Evolutionary conservation across 1,140 invertebrate genomes (phyloP), one percentile per base, ranked within the genome.

Genomic region (Scaptodrosophila lebanonensis): DNA sequence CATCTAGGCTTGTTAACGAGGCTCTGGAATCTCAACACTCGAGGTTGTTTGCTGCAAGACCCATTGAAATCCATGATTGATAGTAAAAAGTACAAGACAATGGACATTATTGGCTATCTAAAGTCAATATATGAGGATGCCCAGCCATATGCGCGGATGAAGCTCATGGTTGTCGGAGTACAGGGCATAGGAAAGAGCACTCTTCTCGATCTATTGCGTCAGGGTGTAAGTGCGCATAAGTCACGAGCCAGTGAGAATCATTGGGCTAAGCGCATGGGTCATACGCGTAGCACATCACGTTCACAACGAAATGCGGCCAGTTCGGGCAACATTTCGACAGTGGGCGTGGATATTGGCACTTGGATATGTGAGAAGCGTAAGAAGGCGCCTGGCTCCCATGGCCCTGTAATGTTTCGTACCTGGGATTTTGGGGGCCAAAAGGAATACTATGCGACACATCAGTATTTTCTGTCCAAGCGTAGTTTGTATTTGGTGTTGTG

Each of bases 361-460:
- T 99, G 94, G 96, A 89, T 94, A 5, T 97, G 95, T 87, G 97
- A 98, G 83, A 95, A 95, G 73, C 90, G 93, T 29, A 88, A 90
- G 36, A 86, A 87, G 25, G 86, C 88, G 5, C 69, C 58, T 0
- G 92, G 92, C 6, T 91, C 91, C 1, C 91, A 94, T 60, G 97
- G 97, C 0, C 92, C 96, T 0, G 93, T 99, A 35, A 93, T 95
- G n/a, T 99, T 99, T 88, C 89, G 97, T 49, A 99, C 97, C 0
- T 99, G 98, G 98, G 98, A 99, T 88, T 99, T 99, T 89, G 97
- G 97, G n/a, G 98, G 98, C 0, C 97, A 98, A 88, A 92, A 93
- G 76, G 97, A 98, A 88, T 97, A 97, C 84, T 99, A 99, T 85
- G 95, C 97, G 0, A 99, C 98, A 0, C 98, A 99, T 90, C 97